Evolutionary conservation across 2,888 invertebrate species (phyloP).

Genomic region (Girardia tigrina): DNA sequence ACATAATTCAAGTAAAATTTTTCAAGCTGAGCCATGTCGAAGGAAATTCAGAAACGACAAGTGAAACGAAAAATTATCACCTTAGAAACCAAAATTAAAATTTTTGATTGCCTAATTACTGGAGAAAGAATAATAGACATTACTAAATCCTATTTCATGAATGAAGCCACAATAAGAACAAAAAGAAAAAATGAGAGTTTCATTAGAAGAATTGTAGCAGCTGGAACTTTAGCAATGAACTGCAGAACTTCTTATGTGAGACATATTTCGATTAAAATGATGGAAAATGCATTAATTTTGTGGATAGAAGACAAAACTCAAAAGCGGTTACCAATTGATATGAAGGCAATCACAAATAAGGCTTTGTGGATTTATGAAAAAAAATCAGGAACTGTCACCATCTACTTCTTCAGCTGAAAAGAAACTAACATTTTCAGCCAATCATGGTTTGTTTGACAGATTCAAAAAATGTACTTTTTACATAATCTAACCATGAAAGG

Average conservation of each 20-base stretch:
- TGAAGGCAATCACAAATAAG: too few species aligned
- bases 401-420: too few species aligned
- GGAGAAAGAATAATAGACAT: conserved; percentile 5
- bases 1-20: too few species aligned
- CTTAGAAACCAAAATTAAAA: background rate
- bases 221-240: background rate
- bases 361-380: too few species aligned
- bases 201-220: background rate
- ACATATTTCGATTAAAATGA: background rate
- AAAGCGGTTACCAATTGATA: too few species aligned
- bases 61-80: background rate
- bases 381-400: too few species aligned
- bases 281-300: background rate
- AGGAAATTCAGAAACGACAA: background rate
- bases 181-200: background rate
- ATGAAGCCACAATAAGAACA: conserved; percentile 10
- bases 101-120: background rate
- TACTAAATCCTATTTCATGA: background rate
- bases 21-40: too few species aligned
- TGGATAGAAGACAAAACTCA: too few species aligned
- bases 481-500: background rate
- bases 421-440: too few species aligned
- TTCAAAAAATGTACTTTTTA: background rate
- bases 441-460: background rate
- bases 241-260: background rate